Evolutionary conservation across 2,888 invertebrate species (phyloP), one percentile per base, ranked within the genome.

Genomic region (Volucella zonaria): DNA sequence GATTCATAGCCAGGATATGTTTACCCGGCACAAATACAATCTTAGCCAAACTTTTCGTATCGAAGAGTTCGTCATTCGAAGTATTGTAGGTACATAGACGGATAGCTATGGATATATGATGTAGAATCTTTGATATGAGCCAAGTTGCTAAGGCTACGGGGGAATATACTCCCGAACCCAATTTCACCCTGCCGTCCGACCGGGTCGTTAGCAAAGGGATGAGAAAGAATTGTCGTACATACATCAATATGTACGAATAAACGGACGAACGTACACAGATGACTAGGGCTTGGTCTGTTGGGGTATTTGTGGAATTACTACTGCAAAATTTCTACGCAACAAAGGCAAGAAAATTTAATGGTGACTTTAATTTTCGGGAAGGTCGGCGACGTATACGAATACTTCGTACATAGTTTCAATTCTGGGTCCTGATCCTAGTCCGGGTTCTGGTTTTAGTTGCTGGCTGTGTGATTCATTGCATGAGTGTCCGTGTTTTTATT

Each of bases 301-400:
- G 59, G 38, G 42, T 67, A 47, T 14, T 14, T 45, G 11, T 1
- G 4, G 40, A 54, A 23, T 58, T 56, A 47, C 40, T 67, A 43
- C 66, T 58, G 56, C 43, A 54, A 66, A 52, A 59, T 67, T 49
- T 59, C 77, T 61, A 66, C 59, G 61, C 71, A 82, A 64, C 71
- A 66, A 59, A 54, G 42, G 64, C 42, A 43, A 47, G 18, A 38
- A 52, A 76, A 82, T 82, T 82, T 82, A 77, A 82, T 54, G 76
- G 12, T 18, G 6, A 40, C 82, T 77, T 77, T 73, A 78, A 82
- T 78, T 82, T 68, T 78, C 58, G 62, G 73, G 78, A 82, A 82
- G 73, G 73, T 74, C 78, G 76, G 54, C 76, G 68, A 76, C 70
- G 52, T 52, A 31, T 6, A 31, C 6, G 31, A 31, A 31, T 31